Conservation (phyloP, 1,140 invertebrate genomes). For the Danaus melanippus region DNA sequence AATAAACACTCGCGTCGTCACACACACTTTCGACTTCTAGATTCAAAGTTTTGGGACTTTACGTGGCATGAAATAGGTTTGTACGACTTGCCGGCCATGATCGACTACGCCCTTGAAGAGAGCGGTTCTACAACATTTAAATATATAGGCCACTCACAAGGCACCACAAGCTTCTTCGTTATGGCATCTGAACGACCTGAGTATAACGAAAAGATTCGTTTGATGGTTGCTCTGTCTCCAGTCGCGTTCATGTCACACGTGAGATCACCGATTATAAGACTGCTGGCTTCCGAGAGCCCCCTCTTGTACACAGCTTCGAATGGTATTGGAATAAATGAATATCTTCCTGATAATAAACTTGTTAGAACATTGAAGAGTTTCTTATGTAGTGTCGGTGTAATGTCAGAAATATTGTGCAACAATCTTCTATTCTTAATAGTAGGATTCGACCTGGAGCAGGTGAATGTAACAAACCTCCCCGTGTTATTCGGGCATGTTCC, state of each 20-base stretch:
- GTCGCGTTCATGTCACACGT: conserved; percentile 74
- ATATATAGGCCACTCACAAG: conserved; percentile 79
- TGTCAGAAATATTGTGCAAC: conserved; percentile 33
- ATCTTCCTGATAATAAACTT: conserved; percentile 29
- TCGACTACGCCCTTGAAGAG: conserved; percentile 65
- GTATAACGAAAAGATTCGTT: conserved; percentile 76
- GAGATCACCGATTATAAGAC: conserved; percentile 67
- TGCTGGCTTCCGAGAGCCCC: conserved; percentile 26
- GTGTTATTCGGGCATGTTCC: conserved; percentile 84
- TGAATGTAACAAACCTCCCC: conserved; percentile 74
- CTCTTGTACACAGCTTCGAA: conserved; percentile 23
- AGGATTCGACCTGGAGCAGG: conserved; percentile 35
- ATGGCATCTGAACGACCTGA: conserved; percentile 74
- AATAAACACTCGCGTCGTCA: conserved; percentile 77
- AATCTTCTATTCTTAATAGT: conserved; percentile 28
- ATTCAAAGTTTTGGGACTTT: conserved; percentile 71
- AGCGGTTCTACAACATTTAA: conserved; percentile 63
- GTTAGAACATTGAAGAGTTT: conserved; percentile 23
- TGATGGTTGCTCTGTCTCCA: conserved; percentile 78
- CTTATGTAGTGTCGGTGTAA: conserved; percentile 24
- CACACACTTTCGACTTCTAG: conserved; percentile 66
- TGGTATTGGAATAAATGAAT: conserved; percentile 32
- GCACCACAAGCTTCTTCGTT: conserved; percentile 78
- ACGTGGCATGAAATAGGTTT: conserved; percentile 77
- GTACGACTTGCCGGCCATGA: conserved; percentile 71